Conservation (phyloP, 1,140 invertebrate species). For the Oryctes rhinoceros region DNA sequence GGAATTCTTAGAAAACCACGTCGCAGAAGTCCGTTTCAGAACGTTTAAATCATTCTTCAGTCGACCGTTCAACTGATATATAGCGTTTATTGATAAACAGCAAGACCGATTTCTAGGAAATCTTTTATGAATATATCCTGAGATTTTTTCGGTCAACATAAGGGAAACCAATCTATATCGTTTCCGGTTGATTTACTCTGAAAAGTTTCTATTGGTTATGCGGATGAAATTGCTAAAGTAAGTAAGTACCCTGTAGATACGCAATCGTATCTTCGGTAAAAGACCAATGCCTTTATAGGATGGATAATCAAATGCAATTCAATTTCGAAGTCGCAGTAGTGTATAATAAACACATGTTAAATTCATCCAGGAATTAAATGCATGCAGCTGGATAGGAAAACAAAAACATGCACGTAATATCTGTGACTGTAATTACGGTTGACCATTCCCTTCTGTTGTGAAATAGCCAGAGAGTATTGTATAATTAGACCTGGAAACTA, state of each 20-base stretch:
- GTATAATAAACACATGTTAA: too few relatives aligned
- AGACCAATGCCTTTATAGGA: too few relatives aligned
- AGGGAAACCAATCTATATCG: not conserved
- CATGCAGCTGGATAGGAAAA: too few relatives aligned
- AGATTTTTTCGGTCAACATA: not conserved
- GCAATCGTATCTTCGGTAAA: too few relatives aligned
- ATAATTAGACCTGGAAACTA: not conserved
- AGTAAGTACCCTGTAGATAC: too few relatives aligned
- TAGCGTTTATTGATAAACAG: not conserved
- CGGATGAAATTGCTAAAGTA: too few relatives aligned
- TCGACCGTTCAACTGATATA: not conserved
- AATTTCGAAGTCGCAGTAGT: too few relatives aligned
- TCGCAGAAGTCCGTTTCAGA: not conserved
- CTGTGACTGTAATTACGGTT: too few relatives aligned
- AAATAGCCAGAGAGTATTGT: not conserved
- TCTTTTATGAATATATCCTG: not conserved
- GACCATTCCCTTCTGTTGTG: too few relatives aligned
- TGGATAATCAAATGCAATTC: too few relatives aligned
- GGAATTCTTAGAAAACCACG: not conserved
- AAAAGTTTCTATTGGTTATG: not conserved
- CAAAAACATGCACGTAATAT: too few relatives aligned
- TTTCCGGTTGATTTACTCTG: not conserved
- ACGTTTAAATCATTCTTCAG: not conserved
- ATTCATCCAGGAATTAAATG: too few relatives aligned
- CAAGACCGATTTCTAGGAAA: not conserved